Percentiles rank a stretch among this genome's conserved stretches.
Evolutionary conservation across 2,797 vertebrate genomes (phyloP).

Genomic region (Sciaenops ocellatus): DNA sequence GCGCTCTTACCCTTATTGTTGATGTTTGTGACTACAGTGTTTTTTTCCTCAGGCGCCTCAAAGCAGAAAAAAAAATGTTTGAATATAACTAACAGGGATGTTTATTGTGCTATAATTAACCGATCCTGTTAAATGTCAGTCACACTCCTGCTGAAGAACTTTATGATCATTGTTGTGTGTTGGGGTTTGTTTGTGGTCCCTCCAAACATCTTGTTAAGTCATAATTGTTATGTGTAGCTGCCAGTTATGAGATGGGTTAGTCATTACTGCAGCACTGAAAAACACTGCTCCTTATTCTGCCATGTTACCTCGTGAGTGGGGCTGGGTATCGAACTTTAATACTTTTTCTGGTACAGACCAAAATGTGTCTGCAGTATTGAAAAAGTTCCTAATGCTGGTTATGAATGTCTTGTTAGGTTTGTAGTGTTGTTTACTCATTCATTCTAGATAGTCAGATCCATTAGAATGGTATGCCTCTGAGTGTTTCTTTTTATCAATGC

Average conservation of each 20-base stretch:
- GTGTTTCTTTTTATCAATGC: no score
- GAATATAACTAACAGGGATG: neutral
- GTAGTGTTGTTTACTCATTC: neutral
- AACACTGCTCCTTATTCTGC: slow-evolving; percentile 1
- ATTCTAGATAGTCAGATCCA: no score
- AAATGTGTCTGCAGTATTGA: neutral
- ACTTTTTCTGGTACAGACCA: no score
- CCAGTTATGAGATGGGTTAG: neutral
- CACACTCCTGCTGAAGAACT: neutral
- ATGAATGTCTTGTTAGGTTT: neutral
- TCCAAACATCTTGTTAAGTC: slow-evolving; percentile 1
- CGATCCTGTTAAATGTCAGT: slow-evolving; percentile 14
- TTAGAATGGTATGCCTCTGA: no score
- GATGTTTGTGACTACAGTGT: neutral
- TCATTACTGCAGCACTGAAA: slow-evolving; percentile 1
- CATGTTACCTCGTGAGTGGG: neutral
- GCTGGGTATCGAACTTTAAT: neutral
- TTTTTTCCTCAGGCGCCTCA: slow-evolving; percentile 10
- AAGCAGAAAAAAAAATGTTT: slow-evolving; percentile 12
- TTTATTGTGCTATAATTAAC: neutral
- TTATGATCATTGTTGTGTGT: neutral
- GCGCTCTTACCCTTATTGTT: neutral
- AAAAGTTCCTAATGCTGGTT: neutral
- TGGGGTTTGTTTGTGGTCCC: slow-evolving; percentile 9
- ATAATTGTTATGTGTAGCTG: slow-evolving; percentile 23